A percentile compares a stretch with the other conserved stretches of the same genome.
phyloP scores from a whole-genome alignment of 2,113 vertebrate genomes.

The Canis aureus region DNA sequence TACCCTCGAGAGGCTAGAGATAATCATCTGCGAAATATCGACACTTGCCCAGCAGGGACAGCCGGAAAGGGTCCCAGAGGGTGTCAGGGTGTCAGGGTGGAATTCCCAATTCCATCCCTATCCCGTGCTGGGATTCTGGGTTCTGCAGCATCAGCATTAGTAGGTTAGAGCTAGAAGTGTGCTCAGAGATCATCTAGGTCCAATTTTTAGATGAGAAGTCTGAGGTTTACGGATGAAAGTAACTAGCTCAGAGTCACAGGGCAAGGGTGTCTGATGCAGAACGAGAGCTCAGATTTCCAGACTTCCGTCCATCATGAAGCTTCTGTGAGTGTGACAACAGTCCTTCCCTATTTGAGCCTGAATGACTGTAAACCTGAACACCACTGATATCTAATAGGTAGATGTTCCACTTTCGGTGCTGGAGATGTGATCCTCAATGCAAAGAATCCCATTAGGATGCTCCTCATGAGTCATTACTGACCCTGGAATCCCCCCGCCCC shows the following conservation, averaged over 20 bases:
- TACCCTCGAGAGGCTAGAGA: not conserved
- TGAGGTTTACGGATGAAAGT: not conserved
- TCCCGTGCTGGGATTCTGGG: accelerated
- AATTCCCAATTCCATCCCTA: not conserved
- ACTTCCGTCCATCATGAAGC: too few species aligned
- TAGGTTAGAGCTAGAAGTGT: not conserved
- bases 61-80: not conserved
- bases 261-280: not conserved
- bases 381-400: too few species aligned
- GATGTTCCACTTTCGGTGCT: too few species aligned
- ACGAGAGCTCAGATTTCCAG: not conserved
- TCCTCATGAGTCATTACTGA: not conserved
- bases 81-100: not conserved
- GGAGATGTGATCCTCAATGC: not conserved
- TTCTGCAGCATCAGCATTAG: not conserved
- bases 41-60: not conserved
- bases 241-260: not conserved
- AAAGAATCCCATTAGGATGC: not conserved
- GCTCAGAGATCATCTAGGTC: not conserved
- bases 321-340: not conserved
- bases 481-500: not conserved
- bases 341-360: not conserved
- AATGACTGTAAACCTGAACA: not conserved
- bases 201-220: constrained; percentile 22
- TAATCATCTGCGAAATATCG: not conserved